These are phyloP conservation scores for Acanthurus lineatus DNA, from an alignment of 2,797 vertebrate species.

Conservation along the genomic window DNA sequence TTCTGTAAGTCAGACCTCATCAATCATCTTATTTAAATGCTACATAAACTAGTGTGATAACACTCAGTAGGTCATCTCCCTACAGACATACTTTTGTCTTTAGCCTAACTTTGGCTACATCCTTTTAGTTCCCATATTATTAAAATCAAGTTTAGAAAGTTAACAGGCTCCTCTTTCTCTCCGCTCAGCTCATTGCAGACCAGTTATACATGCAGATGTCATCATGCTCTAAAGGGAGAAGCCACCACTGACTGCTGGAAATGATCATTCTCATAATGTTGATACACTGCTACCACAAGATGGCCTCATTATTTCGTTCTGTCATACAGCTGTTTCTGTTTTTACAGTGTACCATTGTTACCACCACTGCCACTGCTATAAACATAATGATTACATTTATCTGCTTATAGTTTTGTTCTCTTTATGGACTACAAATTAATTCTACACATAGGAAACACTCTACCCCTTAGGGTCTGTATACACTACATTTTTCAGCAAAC, in stretches of 20 bases:
- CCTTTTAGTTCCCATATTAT: too few relatives aligned
- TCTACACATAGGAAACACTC: too few relatives aligned
- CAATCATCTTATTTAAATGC: too few relatives aligned
- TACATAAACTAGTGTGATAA: too few relatives aligned
- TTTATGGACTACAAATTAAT: background rate
- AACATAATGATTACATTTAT: too few relatives aligned
- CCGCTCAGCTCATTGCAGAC: background rate
- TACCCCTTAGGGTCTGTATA: background rate
- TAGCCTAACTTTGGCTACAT: too few relatives aligned
- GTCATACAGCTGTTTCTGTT: background rate
- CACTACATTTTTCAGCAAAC: background rate
- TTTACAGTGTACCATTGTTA: too few relatives aligned
- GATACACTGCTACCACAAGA: conserved; percentile 28
- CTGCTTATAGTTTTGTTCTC: background rate
- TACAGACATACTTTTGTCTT: too few relatives aligned
- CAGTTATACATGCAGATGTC: background rate
- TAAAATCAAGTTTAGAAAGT: background rate
- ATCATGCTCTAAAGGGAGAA: background rate
- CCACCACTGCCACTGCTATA: too few relatives aligned
- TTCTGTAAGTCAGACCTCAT: too few relatives aligned
- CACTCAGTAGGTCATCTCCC: too few relatives aligned
- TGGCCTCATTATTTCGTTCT: conserved; percentile 11
- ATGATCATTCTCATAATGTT: background rate
- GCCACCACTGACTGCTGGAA: background rate
- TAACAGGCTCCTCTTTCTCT: background rate